phyloP scores from a whole-genome alignment of 2,888 invertebrate genomes.

The Thalpophila matura region DNA sequence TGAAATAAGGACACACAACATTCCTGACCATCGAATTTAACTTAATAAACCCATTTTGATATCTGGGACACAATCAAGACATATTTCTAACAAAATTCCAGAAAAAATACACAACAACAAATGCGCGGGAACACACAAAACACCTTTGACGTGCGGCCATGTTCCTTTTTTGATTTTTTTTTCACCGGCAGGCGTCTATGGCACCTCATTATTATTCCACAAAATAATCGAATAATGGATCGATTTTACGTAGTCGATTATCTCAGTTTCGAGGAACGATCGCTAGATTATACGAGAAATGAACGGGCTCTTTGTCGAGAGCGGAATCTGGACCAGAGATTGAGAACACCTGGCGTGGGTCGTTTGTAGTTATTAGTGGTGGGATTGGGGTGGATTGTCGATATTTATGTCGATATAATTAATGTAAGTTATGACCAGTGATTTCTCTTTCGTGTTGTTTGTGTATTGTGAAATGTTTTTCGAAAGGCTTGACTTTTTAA shows the following conservation, averaged over 20 bases:
- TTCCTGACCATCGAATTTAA: conserved; percentile 42
- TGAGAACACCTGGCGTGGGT: conserved; percentile 78
- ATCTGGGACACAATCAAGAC: conserved; percentile 63
- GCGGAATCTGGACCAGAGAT: conserved; percentile 70
- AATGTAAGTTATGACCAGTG: background rate
- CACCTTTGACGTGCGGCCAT: conserved; percentile 71
- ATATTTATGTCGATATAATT: conserved; percentile 41
- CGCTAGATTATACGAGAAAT: conserved; percentile 73
- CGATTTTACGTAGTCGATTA: conserved; percentile 78
- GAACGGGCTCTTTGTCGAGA: conserved; percentile 75
- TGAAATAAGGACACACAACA: conserved; percentile 49
- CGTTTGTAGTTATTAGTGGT: conserved; percentile 69
- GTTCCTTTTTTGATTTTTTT: conserved; percentile 64
- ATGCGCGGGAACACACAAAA: conserved; percentile 64
- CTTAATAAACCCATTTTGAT: conserved; percentile 69
- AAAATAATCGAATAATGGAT: conserved; percentile 80
- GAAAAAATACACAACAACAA: conserved; percentile 57
- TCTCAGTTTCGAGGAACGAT: conserved; percentile 80
- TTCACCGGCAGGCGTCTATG: conserved; percentile 74
- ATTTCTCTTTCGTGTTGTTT: background rate
- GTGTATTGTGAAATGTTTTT: background rate
- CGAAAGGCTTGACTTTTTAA: background rate
- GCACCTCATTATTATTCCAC: conserved; percentile 84
- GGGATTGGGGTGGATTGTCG: conserved; percentile 57
- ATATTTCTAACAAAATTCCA: conserved; percentile 65